Percentiles rank a stretch among this genome's conserved stretches.
Evolutionary conservation across 2,797 vertebrate species (phyloP).

Genomic region (Gymnoscopelus microlampas): DNA sequence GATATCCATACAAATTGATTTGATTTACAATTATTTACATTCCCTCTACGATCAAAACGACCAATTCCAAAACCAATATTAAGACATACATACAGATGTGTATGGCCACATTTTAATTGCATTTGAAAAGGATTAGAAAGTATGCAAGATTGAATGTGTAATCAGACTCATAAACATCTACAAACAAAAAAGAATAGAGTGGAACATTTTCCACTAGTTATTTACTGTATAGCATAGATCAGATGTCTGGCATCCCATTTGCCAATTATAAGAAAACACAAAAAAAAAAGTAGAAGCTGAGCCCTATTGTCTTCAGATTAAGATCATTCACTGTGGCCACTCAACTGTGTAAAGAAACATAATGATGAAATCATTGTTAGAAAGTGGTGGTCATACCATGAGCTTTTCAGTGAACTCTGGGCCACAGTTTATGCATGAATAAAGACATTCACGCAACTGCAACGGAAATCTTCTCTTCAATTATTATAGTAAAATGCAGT

Average conservation of each 20-base stretch:
- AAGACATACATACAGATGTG: too few relatives aligned
- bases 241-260: slow-evolving; percentile 5
- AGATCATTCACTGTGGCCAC: slow-evolving; percentile 25
- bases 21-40: background rate
- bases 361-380: slow-evolving; percentile 27
- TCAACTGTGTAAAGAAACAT: slow-evolving; percentile 44
- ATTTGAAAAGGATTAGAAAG: too few relatives aligned
- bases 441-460: too few relatives aligned
- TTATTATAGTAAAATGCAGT: too few relatives aligned
- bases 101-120: too few relatives aligned
- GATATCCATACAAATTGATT: background rate
- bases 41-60: too few relatives aligned
- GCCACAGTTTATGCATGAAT: too few relatives aligned
- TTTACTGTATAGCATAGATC: slow-evolving; percentile 41
- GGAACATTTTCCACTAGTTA: background rate
- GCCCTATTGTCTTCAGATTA: slow-evolving; percentile 33
- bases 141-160: background rate
- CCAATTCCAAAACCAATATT: too few relatives aligned
- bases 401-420: too few relatives aligned
- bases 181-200: slow-evolving; percentile 10
- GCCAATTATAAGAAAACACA: slow-evolving; percentile 11
- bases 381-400: background rate
- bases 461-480: too few relatives aligned
- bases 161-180: slow-evolving; percentile 29
- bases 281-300: slow-evolving; percentile 11